Evolutionary conservation across 2,888 invertebrate species (phyloP).

Genomic region (Scotopteryx bipunctaria): DNA sequence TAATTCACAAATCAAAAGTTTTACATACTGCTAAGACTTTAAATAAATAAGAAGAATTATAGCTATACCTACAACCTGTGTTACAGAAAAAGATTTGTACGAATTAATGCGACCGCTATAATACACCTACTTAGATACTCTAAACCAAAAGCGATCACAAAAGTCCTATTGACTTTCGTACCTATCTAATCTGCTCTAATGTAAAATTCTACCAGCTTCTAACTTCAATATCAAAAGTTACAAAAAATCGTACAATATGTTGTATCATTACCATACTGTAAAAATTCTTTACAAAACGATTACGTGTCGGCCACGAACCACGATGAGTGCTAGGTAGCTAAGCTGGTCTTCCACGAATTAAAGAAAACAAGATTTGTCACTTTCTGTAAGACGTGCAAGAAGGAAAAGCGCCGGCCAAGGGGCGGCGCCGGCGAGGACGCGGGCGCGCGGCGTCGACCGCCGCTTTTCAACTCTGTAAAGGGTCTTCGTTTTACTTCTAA

Average conservation of each 20-base stretch:
- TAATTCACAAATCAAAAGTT: conserved; percentile 56
- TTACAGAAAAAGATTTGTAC: conserved; percentile 74
- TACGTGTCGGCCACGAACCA: conserved; percentile 66
- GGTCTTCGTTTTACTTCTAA: conserved; percentile 74
- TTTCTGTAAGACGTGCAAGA: conserved; percentile 72
- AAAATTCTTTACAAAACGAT: conserved; percentile 73
- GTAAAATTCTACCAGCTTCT: conserved; percentile 68
- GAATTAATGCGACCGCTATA: conserved; percentile 73
- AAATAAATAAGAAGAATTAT: conserved; percentile 80
- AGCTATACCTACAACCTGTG: conserved; percentile 80
- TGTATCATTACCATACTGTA: conserved; percentile 67
- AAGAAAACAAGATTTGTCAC: conserved; percentile 77
- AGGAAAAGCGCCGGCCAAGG: conserved; percentile 73
- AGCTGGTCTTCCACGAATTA: conserved; percentile 61
- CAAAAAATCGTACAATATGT: conserved; percentile 77
- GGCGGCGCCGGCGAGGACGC: conserved; percentile 23
- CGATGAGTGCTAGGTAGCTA: conserved; percentile 70
- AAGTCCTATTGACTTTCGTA: conserved; percentile 70
- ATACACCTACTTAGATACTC: conserved; percentile 42
- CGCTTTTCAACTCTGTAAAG: conserved; percentile 64
- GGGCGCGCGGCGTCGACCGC: conserved; percentile 55
- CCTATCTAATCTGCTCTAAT: conserved; percentile 70
- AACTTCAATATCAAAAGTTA: conserved; percentile 81
- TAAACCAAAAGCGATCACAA: conserved; percentile 62
- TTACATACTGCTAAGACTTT: conserved; percentile 74